Conservation (phyloP, 64 coral and sea anemone species). For the Dendrophyllia cribrosa region DNA sequence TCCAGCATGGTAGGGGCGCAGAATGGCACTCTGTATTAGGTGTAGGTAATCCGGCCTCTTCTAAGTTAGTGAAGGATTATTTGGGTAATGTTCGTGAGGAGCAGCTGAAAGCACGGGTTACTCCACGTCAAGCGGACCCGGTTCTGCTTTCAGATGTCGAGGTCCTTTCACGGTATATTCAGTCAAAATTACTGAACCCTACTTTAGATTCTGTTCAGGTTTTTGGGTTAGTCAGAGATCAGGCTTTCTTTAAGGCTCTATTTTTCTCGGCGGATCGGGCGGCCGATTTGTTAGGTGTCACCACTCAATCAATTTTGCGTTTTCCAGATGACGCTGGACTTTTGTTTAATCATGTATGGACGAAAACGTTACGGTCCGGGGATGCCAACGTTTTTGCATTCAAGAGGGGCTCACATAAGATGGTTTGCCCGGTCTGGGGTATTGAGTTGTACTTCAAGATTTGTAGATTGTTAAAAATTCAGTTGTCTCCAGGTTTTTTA, state of each 20-base stretch:
- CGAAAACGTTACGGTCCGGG: conserved; percentile 16
- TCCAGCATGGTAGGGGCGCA: neutral
- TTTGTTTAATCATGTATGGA: no score
- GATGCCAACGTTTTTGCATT: conserved; percentile 23
- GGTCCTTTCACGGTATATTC: neutral
- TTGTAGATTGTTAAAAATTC: neutral
- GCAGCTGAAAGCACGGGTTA: conserved; percentile 3
- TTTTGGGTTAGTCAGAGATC: conserved; percentile 3
- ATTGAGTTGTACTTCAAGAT: neutral
- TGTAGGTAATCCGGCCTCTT: conserved; percentile 6
- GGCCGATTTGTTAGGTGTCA: no score
- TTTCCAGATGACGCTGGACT: no score
- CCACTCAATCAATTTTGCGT: no score
- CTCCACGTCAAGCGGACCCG: neutral
- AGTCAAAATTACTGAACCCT: neutral
- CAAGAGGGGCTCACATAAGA: neutral
- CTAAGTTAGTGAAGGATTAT: neutral
- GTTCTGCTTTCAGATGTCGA: neutral
- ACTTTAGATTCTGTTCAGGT: neutral
- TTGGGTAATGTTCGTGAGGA: neutral
- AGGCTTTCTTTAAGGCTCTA: conserved; percentile 5
- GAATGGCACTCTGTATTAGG: conserved; percentile 10
- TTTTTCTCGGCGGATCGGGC: conserved; percentile 24
- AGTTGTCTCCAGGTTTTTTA: neutral
- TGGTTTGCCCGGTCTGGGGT: neutral